Base-by-base conservation (phyloP, 2,797 vertebrate species). In the Acanthiza pusilla region DNA sequence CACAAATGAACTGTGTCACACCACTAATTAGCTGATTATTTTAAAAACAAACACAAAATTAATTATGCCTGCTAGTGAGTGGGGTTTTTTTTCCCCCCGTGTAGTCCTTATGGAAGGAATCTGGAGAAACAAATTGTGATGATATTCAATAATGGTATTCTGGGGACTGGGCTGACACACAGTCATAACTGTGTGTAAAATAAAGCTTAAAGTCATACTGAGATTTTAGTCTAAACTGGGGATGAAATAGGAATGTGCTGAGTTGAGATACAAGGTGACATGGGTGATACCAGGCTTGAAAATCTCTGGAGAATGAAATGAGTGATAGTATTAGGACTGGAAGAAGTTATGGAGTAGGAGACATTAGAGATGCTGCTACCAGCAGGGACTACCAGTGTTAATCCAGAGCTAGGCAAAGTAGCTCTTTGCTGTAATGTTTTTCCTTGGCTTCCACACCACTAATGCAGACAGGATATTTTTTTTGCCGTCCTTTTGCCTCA, bases 31-130 rank as follows among this genome's bases (percentile, higher is more conserved):
- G 88, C 88, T 96, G 90, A 94, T 94, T 96, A 91, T 96, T 96
- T 96, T 91, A 96, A 96, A 96, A 96, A 96, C 96, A 96, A 96
- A 96, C 96, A 96, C 61, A 94, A 96, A 95, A 96, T 95, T 96
- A 96, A 96, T 96, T 96, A 96, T 94, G 95, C 85, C 76, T 81
- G 79, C 73, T 95, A 94, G 91, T 60, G 84, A 94, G 91, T 94
- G 45, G 40, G 38, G 1, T 58, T 50, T 82, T 61, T 61, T 77
- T 47, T 22, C 8, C 57, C 85, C 60, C 40, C 30, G n/a, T 36
- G 4, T 68, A 94, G 62, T 86, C 96, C 95, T 96, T 96, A 94
- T 94, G 93, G 96, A 95, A 94, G 62, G 85, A 95, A 90, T 96
- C 91, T 94, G 94, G 93, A 78, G 83, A 90, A 93, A 90, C 70